Base-by-base conservation (phyloP, 2,797 vertebrate genomes). In the Pangasius macronema region DNA sequence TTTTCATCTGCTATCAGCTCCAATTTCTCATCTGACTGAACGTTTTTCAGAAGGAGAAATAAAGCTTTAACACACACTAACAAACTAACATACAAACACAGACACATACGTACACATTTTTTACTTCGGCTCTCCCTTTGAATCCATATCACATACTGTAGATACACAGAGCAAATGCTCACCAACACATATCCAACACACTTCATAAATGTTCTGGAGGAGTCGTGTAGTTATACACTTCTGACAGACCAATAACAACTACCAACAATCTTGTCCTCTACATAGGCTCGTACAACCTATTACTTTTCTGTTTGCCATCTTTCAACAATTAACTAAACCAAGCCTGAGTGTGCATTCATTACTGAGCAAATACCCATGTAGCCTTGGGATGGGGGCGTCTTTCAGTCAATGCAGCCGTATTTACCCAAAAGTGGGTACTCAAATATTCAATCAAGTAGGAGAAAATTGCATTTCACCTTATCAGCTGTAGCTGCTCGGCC, bases 401-500 rank as follows among this genome's bases (percentile, higher is more conserved):
- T 67, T 72, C 59, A 89, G 86, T 84, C 86, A 77, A 87, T 75
- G 39, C 24, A 11, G 70, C 87, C 82, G 73, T 93, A 91, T 95
- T 94, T 93, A 93, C 92, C 89, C 88, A 90, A 86, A 90, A 89
- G 90, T 70, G 81, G 82, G 63, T 90, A 90, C 91, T 93, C 89
- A 93, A 93, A 94, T 91, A 92, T 93, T 93, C 91, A 93, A 93
- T 94, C 92, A 94, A 84, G 80, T 80, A 57, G 73, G 55, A 87
- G 91, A 91, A 93, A 93, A 94, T 94, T 90, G 86, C 92, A 92
- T 91, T 90, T 92, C 90, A 81, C 88, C 93, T 88, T 88, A 88
- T 88, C 87, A 59, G 87, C 87, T 79, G 42, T 61, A 70, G 80
- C 81, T 92, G 92, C 92, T 92, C 91, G 89, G n/a, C 85, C 70